Evolutionary conservation across 2,113 vertebrate genomes (phyloP), one percentile per base, ranked within the genome.

Genomic region (Rhea americana): DNA sequence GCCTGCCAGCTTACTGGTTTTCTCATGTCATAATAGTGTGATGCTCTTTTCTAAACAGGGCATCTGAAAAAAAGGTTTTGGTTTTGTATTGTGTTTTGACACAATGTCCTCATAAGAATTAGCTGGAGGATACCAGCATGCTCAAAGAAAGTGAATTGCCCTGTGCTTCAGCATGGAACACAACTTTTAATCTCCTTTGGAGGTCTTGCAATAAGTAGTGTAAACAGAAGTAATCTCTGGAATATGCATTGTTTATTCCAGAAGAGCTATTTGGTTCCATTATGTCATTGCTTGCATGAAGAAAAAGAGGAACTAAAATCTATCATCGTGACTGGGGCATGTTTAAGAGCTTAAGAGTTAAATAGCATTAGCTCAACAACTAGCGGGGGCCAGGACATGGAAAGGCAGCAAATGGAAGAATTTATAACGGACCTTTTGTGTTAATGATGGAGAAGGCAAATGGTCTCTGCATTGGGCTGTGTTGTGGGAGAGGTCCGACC

Each of bases 191-290:
- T 93, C 93, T 94, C 67, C 91, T 91, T 77, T 94, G 90, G 91
- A 93, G 85, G 91, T 93, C 89, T 93, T 91, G 72, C 67, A 91
- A 51, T 68, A 76, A 85, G 73, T 61, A 87, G 76, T 62, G 26
- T 95, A 95, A 95, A 93, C 75, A 94, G 41, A 85, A 93, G 90
- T 94, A 93, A 94, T 93, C 95, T 93, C 91, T 51, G 77, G 94
- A 94, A 90, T 92, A 96, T 87, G 85, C 91, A 67, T 90, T 80
- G 96, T 94, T 96, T 95, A 95, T 95, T 96, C 75, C 94, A 93
- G 74, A 93, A 86, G 87, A 93, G 43, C 41, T 77, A 90, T 92
- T 96, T 95, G 85, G 93, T 93, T 96, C 95, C 95, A 94, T 96
- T 96, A 90, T 90, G 90, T 96, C 94, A 97, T 67, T 92, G 81